Percentiles rank a stretch among this genome's conserved stretches.
Conservation (phyloP, 2,113 vertebrate species). For the Lepus americanus region DNA sequence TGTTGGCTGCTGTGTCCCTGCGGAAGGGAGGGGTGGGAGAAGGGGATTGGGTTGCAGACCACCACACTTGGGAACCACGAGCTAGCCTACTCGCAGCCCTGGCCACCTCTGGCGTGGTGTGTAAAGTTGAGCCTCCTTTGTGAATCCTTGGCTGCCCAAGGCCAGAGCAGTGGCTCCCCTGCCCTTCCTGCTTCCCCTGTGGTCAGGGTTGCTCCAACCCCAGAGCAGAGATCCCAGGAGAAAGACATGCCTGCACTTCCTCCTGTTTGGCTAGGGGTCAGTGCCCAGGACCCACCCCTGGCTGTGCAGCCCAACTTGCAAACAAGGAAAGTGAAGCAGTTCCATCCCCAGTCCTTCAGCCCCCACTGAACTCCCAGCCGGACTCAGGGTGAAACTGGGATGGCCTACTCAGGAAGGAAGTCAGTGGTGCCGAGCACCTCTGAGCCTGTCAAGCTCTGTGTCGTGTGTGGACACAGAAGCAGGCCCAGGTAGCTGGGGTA, state of each 20-base stretch:
- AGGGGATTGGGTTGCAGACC: background rate
- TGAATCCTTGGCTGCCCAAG: background rate
- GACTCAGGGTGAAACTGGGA: background rate
- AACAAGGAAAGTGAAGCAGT: background rate
- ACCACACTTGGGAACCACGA: background rate
- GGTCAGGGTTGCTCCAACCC: background rate
- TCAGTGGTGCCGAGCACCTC: background rate
- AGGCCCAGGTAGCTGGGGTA: background rate
- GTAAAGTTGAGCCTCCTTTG: background rate
- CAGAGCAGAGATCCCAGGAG: background rate
- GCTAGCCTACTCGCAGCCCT: background rate
- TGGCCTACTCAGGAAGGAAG: background rate
- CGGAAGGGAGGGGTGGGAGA: background rate
- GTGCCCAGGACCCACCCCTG: background rate
- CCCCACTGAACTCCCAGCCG: background rate
- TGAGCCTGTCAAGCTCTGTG: background rate
- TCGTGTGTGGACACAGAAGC: background rate
- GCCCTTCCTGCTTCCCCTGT: background rate
- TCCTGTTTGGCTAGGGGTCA: background rate
- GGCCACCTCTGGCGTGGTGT: background rate
- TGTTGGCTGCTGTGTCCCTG: background rate
- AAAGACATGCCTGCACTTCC: background rate
- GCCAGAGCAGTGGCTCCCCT: background rate
- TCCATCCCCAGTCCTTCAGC: background rate
- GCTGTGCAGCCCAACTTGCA: background rate